Percentiles rank a stretch among this genome's conserved stretches.
phyloP scores from a whole-genome alignment of 2,888 invertebrate genomes.

The Hemistola chrysoprasaria region DNA sequence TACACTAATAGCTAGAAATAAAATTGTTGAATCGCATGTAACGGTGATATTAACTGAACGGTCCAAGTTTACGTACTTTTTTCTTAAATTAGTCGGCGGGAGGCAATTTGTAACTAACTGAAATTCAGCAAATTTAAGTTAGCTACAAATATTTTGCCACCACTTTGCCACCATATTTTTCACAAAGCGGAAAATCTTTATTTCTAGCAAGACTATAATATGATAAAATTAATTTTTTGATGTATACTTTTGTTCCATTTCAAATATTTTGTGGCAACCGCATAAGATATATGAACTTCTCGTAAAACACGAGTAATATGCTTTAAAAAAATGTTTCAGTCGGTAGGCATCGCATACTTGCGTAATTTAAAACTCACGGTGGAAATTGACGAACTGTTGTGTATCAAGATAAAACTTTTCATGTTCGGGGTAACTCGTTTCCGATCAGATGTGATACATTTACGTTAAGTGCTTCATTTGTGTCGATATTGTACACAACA shows the following conservation, averaged over 20 bases:
- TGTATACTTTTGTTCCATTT: conserved; percentile 3
- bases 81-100: conserved; percentile 57
- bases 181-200: conserved; percentile 1
- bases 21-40: conserved; percentile 79
- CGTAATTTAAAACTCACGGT: conserved; percentile 16
- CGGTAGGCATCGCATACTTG: conserved; percentile 11
- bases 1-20: conserved; percentile 72
- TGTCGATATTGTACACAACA: conserved; percentile 1
- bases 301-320: no score
- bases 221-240: conserved; percentile 5
- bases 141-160: conserved; percentile 26
- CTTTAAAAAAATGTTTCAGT: conserved; percentile 12
- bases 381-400: conserved; percentile 12
- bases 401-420: conserved; percentile 4
- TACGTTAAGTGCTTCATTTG: conserved; percentile 4
- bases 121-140: conserved; percentile 43
- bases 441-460: conserved; percentile 4
- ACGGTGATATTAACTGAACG: conserved; percentile 73
- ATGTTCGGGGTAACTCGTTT: conserved; percentile 1
- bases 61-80: conserved; percentile 67
- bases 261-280: no score
- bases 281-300: no score
- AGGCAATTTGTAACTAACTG: conserved; percentile 51
- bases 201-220: background rate
- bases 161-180: conserved; percentile 11